phyloP scores from a whole-genome alignment of 2,113 vertebrate species.

The Pelusios castaneus region DNA sequence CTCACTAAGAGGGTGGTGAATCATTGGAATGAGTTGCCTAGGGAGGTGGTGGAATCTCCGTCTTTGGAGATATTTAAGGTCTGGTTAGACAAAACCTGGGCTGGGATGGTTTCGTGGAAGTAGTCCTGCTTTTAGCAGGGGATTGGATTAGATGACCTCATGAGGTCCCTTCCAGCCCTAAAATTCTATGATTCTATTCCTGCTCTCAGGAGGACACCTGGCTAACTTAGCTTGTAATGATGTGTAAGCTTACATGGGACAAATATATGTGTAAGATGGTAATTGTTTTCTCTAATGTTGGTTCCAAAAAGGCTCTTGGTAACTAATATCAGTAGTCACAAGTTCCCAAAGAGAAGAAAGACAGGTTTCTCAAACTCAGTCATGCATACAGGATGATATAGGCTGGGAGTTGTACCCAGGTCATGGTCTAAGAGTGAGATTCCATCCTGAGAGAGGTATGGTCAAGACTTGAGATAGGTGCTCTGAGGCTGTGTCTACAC shows the following conservation, averaged over 20 bases:
- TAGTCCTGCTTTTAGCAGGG: no score
- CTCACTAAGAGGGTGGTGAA: no score
- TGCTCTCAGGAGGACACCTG: neutral
- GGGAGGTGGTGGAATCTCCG: no score
- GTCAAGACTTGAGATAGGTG: neutral
- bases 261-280: neutral
- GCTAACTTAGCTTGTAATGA: neutral
- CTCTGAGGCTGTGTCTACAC: no score
- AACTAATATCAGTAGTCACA: neutral
- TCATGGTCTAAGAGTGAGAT: neutral
- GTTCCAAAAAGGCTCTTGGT: neutral
- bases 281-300: neutral
- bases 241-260: neutral
- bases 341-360: neutral
- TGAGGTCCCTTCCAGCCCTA: no score
- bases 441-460: neutral
- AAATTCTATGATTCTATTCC: no score
- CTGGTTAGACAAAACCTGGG: no score
- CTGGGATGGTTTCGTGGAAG: no score
- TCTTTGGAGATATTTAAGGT: no score
- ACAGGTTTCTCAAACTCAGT: neutral
- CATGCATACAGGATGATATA: rapidly evolving
- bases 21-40: no score
- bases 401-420: neutral
- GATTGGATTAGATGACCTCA: no score